phyloP scores from a whole-genome alignment of 2,797 vertebrate genomes.

The Xerus rutilus region DNA sequence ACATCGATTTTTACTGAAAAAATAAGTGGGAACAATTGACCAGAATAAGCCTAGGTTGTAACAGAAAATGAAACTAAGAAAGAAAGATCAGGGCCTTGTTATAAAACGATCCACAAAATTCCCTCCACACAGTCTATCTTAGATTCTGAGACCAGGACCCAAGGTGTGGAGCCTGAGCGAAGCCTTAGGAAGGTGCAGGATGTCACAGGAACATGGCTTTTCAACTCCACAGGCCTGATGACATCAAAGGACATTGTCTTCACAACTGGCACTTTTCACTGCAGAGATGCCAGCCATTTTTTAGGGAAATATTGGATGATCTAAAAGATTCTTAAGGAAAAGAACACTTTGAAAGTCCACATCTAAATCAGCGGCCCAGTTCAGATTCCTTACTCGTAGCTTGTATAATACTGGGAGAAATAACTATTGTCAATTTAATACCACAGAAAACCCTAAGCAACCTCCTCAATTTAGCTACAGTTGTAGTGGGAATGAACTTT shows the following conservation, averaged over 20 bases:
- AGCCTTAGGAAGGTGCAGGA: not conserved
- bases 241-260: not conserved
- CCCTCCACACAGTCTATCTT: not conserved
- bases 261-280: not conserved
- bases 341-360: not conserved
- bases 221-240: not conserved
- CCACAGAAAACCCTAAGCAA: not conserved
- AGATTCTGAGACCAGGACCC: fast-evolving
- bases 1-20: not conserved
- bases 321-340: not conserved
- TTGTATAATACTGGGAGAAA: not conserved
- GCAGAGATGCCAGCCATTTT: not conserved
- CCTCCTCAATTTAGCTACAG: not conserved
- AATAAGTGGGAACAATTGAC: not conserved
- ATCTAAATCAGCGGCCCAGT: not conserved
- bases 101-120: not conserved
- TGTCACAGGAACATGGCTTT: not conserved
- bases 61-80: not conserved
- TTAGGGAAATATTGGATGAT: not conserved
- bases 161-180: not conserved
- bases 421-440: not conserved
- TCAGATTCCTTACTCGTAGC: not conserved
- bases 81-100: not conserved
- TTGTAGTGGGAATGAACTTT: not conserved
- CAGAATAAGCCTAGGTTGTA: not conserved